A percentile compares a stretch with the other conserved stretches of the same genome.
Evolutionary conservation across 2,113 vertebrate genomes (phyloP).

Genomic region (Theropithecus gelada): DNA sequence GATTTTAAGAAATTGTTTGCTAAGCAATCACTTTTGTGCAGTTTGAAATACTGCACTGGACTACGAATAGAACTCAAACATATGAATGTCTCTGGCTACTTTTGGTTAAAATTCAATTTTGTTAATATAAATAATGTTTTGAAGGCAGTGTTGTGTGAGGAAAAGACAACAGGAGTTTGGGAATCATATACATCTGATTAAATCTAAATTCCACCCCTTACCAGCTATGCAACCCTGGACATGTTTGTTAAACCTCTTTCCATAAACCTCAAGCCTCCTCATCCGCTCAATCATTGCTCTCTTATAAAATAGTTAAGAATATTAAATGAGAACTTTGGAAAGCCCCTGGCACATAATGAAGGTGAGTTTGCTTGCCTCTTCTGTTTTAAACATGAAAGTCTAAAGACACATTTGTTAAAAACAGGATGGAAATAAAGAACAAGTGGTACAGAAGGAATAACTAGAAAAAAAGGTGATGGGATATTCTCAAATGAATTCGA

Average conservation of each 20-base stretch:
- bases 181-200: neutral
- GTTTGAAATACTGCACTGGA: neutral
- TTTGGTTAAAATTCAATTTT: neutral
- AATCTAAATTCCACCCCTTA: neutral
- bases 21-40: neutral
- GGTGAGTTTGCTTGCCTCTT: neutral
- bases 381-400: neutral
- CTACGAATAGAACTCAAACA: neutral
- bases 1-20: neutral
- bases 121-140: neutral
- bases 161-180: neutral
- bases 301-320: neutral
- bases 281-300: neutral
- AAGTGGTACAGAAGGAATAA: neutral
- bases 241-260: neutral
- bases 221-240: neutral
- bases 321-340: neutral
- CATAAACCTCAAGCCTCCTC: neutral
- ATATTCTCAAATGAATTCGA: constrained; percentile 1
- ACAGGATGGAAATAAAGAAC: neutral
- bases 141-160: neutral
- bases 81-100: neutral
- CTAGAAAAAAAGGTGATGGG: neutral
- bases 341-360: neutral
- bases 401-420: neutral